Evolutionary conservation across 2,113 vertebrate genomes (phyloP), one percentile per base, ranked within the genome.

Genomic region (Coregonus clupeaformis): DNA sequence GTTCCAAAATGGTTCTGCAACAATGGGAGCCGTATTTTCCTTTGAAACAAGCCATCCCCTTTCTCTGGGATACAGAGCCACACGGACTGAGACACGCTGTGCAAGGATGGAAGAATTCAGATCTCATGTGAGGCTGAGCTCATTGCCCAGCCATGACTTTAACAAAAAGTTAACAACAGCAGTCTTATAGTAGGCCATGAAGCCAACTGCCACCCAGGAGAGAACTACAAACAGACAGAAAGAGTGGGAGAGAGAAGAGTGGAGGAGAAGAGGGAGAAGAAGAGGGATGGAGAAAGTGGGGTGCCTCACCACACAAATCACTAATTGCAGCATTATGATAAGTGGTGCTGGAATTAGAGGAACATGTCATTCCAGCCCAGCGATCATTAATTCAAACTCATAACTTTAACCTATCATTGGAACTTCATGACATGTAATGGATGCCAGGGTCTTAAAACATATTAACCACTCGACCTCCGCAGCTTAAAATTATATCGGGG

Each of bases 391-490:
- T 86, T 79, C 74, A 47, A 78, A 83, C 80, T 84, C 84, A 84
- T 85, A 89, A 82, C 55, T 73, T 84, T 57, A 80, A 77, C 66
- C 74, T 74, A 88, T 87, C 79, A 75, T 84, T 80, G 78, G 72
- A 89, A 86, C 80, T 88, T 80, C 68, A 82, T 78, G 77, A 77
- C 75, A 73, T 80, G 77, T 78, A 87, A 84, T 81, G 80, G 80
- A 88, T 69, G 70, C 77, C 32, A 62, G 69, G 73, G 69, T 82
- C 80, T 77, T 74, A 79, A 82, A 82, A 69, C 84, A 69, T 82
- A 87, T 89, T 87, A 92, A 89, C 82, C 79, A 80, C 79, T 80
- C 55, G 64, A 82, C 85, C 69, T 68, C 71, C 57, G 79, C 83
- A 87, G 82, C 84, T 81, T 80, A 52, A 86, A 81, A 91, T 87